Conservation (phyloP, 2,888 invertebrate genomes). For the Antheraea assamensis region DNA sequence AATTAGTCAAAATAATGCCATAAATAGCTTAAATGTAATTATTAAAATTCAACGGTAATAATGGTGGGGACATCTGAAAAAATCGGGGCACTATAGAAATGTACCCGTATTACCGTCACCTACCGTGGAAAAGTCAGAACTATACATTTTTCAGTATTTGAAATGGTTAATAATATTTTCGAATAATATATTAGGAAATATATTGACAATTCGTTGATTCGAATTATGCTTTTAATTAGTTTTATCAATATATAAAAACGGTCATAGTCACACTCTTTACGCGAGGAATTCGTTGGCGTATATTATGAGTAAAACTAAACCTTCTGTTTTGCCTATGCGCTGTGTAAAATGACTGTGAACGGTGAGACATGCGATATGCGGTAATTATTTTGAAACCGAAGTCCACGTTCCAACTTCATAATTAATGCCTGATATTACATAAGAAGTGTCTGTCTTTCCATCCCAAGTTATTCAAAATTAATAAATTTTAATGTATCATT, state of each 20-base stretch:
- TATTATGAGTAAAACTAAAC: background rate
- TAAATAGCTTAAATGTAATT: too few species aligned
- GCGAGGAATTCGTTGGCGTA: background rate
- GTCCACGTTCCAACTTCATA: constrained; percentile 41
- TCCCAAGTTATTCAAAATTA: background rate
- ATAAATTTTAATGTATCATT: background rate
- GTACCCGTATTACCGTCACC: background rate
- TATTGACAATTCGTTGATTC: background rate
- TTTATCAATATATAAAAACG: background rate
- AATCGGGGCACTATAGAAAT: background rate
- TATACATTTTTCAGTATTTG: background rate
- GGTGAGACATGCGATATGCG: constrained; percentile 26
- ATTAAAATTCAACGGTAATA: too few species aligned
- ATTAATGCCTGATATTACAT: constrained; percentile 43
- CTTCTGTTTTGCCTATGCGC: constrained; percentile 8
- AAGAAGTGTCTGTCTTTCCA: constrained; percentile 44
- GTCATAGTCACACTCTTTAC: too few species aligned
- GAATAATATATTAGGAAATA: background rate
- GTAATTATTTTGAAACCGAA: constrained; percentile 49
- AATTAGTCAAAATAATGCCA: too few species aligned
- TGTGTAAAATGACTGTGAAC: constrained; percentile 13
- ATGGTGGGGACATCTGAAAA: background rate
- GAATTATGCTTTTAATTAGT: background rate
- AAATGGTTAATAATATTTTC: background rate
- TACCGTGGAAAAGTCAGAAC: background rate